phyloP scores from a whole-genome alignment of 2,113 vertebrate species.

The Anser brachyrhynchus region DNA sequence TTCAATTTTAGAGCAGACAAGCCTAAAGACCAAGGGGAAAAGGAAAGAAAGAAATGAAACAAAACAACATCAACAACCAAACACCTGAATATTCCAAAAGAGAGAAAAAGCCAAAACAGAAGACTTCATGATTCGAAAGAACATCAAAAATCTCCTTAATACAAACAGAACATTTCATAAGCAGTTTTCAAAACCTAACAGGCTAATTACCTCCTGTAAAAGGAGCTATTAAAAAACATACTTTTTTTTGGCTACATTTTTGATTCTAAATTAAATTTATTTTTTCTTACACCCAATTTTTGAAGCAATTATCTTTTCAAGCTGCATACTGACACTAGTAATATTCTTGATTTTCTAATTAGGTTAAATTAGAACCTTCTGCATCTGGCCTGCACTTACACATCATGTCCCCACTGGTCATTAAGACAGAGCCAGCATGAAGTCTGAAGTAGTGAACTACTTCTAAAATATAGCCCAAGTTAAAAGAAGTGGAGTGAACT shows the following conservation, averaged over 20 bases:
- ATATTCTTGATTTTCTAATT: slow-evolving; percentile 37
- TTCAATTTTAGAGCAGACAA: background rate
- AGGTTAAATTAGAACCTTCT: slow-evolving; percentile 26
- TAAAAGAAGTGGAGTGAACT: background rate
- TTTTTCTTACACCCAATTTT: slow-evolving; percentile 10
- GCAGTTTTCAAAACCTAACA: slow-evolving; percentile 8
- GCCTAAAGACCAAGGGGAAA: background rate
- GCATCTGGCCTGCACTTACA: background rate
- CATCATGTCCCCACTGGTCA: background rate
- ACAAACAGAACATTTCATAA: slow-evolving; percentile 1
- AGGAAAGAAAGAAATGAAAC: background rate
- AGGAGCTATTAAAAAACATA: background rate
- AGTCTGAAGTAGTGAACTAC: background rate
- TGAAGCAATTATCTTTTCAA: slow-evolving; percentile 26
- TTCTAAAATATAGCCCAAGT: background rate
- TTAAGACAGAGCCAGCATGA: background rate
- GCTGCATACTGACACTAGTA: background rate
- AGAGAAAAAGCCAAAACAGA: background rate
- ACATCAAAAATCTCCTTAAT: background rate
- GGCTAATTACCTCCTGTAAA: slow-evolving; percentile 7
- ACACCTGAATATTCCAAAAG: background rate
- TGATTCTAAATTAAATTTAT: background rate
- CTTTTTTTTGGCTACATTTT: background rate
- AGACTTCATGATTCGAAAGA: background rate
- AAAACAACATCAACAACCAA: background rate